Evolutionary conservation across 2,113 vertebrate genomes (phyloP), one percentile per base, ranked within the genome.

Genomic region (Mus spicilegus): DNA sequence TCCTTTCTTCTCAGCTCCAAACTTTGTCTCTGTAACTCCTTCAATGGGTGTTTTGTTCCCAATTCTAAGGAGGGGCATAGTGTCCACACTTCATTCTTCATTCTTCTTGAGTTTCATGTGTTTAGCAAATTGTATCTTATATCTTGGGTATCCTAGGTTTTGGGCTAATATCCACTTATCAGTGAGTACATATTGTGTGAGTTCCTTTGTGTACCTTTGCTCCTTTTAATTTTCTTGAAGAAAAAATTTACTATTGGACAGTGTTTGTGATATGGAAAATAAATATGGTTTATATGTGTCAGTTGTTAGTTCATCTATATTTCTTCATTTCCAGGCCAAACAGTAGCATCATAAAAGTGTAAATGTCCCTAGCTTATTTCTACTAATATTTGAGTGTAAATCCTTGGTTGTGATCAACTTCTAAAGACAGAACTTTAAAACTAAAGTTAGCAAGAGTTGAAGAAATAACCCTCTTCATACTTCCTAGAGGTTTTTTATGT

Each of bases 321-420:
- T 95, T 94, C 26, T 86, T 82, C 76, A 94, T 87, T 93, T 78
- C 42, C 30, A 54, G 42, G 93, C 22, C 49, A 58, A 93, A 91
- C 7, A 39, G 8, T 49, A 91, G 84, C 69, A 88, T 72, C 87
- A 91, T 19, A 58, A 51, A 80, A 84, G 84, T 80, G 61, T 49
- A 84, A 91, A 80, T 82, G n/a, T 91, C 51, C 51, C 17, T 76
- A 85, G 49, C 39, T 89, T 89, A 77, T 96, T 82, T 91, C 84
- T 67, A 84, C 49, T 58, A 75, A 28, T 75, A 63, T 65, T 51
- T 95, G 36, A 63, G 90, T 95, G 78, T 24, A 49, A 2, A 19
- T 78, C 88, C 77, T 84, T 8, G 24, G 7, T 90, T 39, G 75
- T 93, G 95, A 72, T 51, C 49, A 61, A 20, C 91, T 91, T 94